phyloP scores from a whole-genome alignment of 2,888 invertebrate species.

The Drosophila hamatofila region DNA sequence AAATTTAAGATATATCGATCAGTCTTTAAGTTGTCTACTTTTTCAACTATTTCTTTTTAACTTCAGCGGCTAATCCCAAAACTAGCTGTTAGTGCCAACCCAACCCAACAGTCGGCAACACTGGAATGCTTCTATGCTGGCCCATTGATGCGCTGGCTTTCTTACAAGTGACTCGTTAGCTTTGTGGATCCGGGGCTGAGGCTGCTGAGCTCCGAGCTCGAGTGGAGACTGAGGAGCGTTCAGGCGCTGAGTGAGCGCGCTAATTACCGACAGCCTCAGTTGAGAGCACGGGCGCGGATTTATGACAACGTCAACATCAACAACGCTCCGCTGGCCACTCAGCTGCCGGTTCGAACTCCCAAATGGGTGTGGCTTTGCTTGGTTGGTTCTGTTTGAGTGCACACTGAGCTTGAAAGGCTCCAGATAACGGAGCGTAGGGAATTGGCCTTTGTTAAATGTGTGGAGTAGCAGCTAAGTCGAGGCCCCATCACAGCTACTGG shows the following conservation, averaged over 20 bases:
- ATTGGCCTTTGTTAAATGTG: constrained; percentile 33
- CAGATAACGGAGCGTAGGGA: constrained; percentile 34
- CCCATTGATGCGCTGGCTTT: constrained; percentile 49
- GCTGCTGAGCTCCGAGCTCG: not conserved
- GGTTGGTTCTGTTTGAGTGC: constrained; percentile 41
- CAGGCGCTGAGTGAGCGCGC: constrained; percentile 62
- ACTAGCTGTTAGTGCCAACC: constrained; percentile 7
- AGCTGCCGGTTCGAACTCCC: constrained; percentile 13
- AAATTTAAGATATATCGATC: not conserved
- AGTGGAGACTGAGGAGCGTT: constrained; percentile 28
- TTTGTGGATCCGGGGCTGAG: constrained; percentile 45
- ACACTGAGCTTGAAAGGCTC: constrained; percentile 41
- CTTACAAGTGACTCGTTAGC: constrained; percentile 78
- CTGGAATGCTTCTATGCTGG: constrained; percentile 13
- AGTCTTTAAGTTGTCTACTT: not conserved
- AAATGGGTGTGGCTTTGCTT: constrained; percentile 1
- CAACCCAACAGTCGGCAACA: not conserved
- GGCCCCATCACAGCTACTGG: not conserved
- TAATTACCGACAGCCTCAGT: constrained; percentile 74
- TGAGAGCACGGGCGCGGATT: constrained; percentile 63
- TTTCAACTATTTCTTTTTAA: not conserved
- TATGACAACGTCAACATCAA: constrained; percentile 72
- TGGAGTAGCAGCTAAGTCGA: not conserved
- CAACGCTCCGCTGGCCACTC: constrained; percentile 45
- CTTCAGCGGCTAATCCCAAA: not conserved